Conservation (phyloP, 1,140 invertebrate species). For the Choristoneura fumiferana region DNA sequence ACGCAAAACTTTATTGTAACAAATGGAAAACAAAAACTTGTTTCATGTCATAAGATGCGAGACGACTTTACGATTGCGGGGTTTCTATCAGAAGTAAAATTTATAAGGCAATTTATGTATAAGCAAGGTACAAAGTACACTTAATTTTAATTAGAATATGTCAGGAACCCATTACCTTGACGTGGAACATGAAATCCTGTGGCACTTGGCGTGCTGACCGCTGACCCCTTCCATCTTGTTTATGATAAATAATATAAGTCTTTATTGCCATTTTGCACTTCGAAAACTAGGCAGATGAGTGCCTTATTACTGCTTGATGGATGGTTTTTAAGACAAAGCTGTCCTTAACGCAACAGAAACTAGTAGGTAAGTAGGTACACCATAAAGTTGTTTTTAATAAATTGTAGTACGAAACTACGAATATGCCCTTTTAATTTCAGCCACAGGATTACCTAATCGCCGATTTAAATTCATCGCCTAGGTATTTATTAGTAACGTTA, state of each 20-base stretch:
- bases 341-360: no score
- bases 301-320: constrained; percentile 23
- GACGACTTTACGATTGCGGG: no score
- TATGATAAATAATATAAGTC: constrained; percentile 9
- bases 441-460: no score
- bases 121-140: neutral
- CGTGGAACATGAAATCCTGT: neutral
- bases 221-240: constrained; percentile 3
- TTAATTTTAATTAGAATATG: constrained; percentile 17
- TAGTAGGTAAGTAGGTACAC: no score
- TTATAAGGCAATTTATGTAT: neutral
- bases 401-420: no score
- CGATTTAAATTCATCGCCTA: no score
- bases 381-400: no score
- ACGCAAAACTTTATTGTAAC: neutral
- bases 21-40: neutral
- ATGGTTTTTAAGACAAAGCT: constrained; percentile 5
- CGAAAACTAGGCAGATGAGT: neutral
- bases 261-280: neutral
- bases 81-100: neutral
- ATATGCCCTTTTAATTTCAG: no score
- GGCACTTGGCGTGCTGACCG: neutral
- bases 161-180: constrained; percentile 10
- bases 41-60: neutral
- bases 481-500: no score